These are phyloP conservation scores for Erpobdella octoculata DNA, from an alignment of 2,888 invertebrate genomes.

Conservation along the genomic window DNA sequence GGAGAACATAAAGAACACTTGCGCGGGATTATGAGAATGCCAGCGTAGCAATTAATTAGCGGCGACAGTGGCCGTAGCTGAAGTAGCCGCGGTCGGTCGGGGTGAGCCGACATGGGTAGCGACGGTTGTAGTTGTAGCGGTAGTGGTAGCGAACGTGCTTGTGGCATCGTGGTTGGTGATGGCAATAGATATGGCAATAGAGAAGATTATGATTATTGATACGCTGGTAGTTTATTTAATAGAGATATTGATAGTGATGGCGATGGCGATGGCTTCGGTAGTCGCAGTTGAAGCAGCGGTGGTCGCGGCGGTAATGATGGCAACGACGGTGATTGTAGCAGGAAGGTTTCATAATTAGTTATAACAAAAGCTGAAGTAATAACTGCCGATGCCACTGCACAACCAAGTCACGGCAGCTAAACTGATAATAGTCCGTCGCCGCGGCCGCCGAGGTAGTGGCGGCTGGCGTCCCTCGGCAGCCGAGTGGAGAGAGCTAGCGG, in stretches of 20 bases:
- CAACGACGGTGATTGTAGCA: background rate
- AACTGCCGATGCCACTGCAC: too few relatives aligned
- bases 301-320: background rate
- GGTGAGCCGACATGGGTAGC: too few relatives aligned
- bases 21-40: background rate
- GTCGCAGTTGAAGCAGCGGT: background rate
- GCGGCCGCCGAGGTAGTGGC: too few relatives aligned
- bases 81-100: too few relatives aligned
- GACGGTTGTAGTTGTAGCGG: background rate
- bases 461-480: too few relatives aligned
- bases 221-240: background rate
- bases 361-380: too few relatives aligned
- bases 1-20: constrained; percentile 10
- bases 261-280: background rate
- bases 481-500: too few relatives aligned
- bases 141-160: background rate
- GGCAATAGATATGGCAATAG: background rate
- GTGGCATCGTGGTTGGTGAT: background rate
- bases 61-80: background rate
- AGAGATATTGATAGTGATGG: background rate
- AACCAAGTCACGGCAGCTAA: too few relatives aligned
- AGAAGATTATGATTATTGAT: background rate
- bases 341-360: too few relatives aligned
- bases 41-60: background rate
- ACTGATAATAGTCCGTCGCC: too few relatives aligned